A percentile compares a stretch with the other conserved stretches of the same genome.
Evolutionary conservation across 2,888 invertebrate species (phyloP).

Genomic region (Adineta ricciae): DNA sequence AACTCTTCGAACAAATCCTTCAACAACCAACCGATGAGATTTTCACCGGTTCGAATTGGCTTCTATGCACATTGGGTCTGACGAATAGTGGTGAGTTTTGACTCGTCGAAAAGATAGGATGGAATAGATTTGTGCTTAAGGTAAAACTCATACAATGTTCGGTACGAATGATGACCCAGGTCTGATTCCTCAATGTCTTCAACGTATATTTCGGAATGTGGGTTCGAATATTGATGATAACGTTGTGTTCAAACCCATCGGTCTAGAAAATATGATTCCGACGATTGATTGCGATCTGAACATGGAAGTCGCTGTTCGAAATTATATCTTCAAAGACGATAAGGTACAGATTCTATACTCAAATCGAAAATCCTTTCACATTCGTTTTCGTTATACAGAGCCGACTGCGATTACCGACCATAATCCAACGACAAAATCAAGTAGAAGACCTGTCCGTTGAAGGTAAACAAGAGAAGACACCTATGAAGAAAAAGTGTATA

Average conservation of each 20-base stretch:
- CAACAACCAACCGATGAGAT: not conserved
- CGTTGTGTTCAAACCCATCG: not conserved
- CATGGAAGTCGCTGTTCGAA: not conserved
- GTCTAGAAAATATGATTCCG: not conserved
- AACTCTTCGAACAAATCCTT: not conserved
- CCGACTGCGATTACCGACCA: not conserved
- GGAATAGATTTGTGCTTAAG: not conserved
- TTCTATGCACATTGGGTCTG: not conserved
- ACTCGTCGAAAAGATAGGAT: not conserved
- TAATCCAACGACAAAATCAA: not conserved
- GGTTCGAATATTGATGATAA: not conserved
- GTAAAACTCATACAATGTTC: slow-evolving; percentile 18
- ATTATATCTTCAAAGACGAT: slow-evolving; percentile 5
- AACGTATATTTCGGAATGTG: not conserved
- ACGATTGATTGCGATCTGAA: not conserved
- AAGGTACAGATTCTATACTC: not conserved
- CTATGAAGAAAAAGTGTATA: no score
- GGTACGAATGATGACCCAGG: slow-evolving; percentile 1
- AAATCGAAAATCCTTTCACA: not conserved
- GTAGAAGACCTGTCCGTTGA: not conserved
- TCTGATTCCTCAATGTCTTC: not conserved
- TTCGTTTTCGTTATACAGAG: not conserved
- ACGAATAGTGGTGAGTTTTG: not conserved
- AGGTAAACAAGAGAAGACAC: not conserved
- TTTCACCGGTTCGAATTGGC: not conserved